A percentile compares a stretch with the other conserved stretches of the same genome.
phyloP scores from a whole-genome alignment of 2,113 vertebrate species.

The Phalacrocorax brasilianus region DNA sequence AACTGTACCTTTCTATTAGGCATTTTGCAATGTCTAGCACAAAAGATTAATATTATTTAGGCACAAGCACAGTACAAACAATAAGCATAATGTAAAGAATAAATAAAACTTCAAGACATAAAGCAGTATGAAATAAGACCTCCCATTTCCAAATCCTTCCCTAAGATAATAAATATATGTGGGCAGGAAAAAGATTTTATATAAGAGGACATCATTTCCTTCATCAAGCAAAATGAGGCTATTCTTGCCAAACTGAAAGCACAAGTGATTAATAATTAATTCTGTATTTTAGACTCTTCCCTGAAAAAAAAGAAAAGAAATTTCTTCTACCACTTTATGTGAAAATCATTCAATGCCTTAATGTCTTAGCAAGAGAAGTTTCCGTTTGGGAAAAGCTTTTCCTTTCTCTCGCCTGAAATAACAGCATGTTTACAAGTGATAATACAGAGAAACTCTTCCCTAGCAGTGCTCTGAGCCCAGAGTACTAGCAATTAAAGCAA shows the following conservation, averaged over 20 bases:
- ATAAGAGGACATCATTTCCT: background rate
- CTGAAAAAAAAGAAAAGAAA: background rate
- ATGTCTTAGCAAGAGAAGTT: background rate
- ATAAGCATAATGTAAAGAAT: background rate
- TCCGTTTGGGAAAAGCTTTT: background rate
- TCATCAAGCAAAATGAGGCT: background rate
- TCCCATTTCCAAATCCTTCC: background rate
- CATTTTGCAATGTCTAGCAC: background rate
- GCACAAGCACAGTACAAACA: background rate
- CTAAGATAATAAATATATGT: background rate
- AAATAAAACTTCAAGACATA: background rate
- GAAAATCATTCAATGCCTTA: background rate
- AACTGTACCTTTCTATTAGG: background rate
- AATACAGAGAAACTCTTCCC: background rate
- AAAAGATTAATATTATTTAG: background rate
- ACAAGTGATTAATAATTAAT: background rate
- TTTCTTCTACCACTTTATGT: background rate
- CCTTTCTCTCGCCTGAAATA: background rate
- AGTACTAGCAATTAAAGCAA: background rate
- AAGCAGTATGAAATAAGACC: background rate
- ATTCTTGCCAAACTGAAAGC: background rate
- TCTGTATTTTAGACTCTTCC: background rate
- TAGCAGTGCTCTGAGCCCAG: background rate
- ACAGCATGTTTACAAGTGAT: background rate
- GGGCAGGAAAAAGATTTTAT: background rate